phyloP scores from a whole-genome alignment of 2,113 vertebrate species.

The Falcunculus frontatus region DNA sequence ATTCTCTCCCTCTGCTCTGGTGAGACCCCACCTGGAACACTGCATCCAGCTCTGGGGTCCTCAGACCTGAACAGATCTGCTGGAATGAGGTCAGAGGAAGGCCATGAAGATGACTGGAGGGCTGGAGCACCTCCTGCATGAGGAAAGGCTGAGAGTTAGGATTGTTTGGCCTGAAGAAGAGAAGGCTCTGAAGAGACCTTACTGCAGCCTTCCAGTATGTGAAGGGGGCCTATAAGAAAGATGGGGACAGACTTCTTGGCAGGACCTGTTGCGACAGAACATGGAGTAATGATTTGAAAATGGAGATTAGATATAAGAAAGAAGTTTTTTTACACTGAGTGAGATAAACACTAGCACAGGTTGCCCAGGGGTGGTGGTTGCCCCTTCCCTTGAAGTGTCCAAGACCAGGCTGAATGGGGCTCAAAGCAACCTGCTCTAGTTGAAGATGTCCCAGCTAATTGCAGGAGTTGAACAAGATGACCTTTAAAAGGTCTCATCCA shows the following conservation, averaged over 20 bases:
- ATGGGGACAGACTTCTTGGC: neutral
- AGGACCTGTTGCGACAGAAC: accelerated
- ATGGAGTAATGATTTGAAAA: neutral
- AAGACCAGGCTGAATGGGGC: neutral
- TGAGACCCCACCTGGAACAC: neutral
- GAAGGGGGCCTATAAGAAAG: neutral
- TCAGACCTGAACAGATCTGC: neutral
- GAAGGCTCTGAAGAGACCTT: neutral
- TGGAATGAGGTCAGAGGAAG: neutral
- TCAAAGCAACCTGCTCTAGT: neutral
- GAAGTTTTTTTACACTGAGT: neutral
- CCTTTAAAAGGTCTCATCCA: neutral
- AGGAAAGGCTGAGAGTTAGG: neutral
- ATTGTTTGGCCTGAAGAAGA: neutral
- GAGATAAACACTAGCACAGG: neutral
- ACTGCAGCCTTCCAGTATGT: neutral
- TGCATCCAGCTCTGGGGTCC: neutral
- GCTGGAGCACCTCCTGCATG: neutral
- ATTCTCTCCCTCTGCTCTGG: neutral
- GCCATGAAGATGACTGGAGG: neutral
- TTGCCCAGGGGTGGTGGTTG: neutral
- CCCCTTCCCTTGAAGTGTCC: neutral
- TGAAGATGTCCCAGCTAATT: neutral
- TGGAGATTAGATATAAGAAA: neutral
- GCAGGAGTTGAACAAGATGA: neutral